Base-by-base conservation (phyloP, 2,888 invertebrate genomes). In the Microplitis manilae region DNA sequence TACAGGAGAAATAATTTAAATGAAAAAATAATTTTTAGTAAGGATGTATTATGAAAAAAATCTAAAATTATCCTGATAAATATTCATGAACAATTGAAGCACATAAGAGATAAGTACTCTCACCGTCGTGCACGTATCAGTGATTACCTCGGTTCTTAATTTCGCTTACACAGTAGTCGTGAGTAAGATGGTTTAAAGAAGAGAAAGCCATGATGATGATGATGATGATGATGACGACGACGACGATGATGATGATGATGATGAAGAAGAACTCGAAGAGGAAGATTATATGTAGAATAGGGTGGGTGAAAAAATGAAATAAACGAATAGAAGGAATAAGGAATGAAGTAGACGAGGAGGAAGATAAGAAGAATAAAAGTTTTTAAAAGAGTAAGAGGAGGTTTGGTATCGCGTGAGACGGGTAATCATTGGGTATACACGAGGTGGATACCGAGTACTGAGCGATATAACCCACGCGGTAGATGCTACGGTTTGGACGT, bases 361-460 rank as follows among this genome's bases (percentile, higher is more conserved):
- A 64, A 39, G 17, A 70, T 41, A 70, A 64, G 40, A 72, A 15
- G 15, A 39, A 69, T 69, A 68, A 71, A 70, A 70, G 68, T 15
- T 50, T 30, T 60, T 15, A 41, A 15, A 40, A 76, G 39, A 61
- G 60, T 59, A 77, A 79, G 74, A 77, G 76, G 79, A 78, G 78
- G 78, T 76, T 75, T 79, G 70, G 76, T 77, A 78, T 79, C 79
- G 77, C 79, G 77, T 79, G 79, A 80, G 81, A 78, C 78, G 80
- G 81, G 79, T 80, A 81, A 81, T 81, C 79, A 81, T 79, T 77
- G 79, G 50, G 75, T 67, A 79, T 76, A 72, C 70, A 68, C 50
- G 72, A 72, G 67, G 76, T 71, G 39, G 60, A 65, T 72, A 68
- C 72, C 30, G 41, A 76, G 73, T 62, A 15, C 62, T 65, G 65